Evolutionary conservation across 2,888 invertebrate genomes (phyloP).

Genomic region (Campopleginae sp.): DNA sequence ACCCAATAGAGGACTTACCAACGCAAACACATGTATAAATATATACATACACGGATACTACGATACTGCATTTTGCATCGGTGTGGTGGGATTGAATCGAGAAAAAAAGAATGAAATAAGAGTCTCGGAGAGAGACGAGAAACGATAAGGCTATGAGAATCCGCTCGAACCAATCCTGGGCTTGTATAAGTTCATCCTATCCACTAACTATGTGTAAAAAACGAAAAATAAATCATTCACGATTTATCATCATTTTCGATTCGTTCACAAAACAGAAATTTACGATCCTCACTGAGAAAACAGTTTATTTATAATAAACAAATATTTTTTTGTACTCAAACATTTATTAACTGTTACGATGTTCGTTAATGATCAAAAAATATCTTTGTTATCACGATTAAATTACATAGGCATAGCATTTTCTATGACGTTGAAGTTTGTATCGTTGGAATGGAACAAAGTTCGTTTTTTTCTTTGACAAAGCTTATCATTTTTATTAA

Average conservation of each 20-base stretch:
- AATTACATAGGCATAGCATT: too few species aligned
- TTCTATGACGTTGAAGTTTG: too few species aligned
- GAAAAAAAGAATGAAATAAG: constrained; percentile 71
- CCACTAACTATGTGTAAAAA: constrained; percentile 33
- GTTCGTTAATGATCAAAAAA: too few species aligned
- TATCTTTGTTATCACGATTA: too few species aligned
- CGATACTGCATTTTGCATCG: constrained; percentile 16
- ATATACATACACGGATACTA: background rate
- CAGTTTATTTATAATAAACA: too few species aligned
- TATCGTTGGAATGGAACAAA: too few species aligned
- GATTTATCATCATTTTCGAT: background rate
- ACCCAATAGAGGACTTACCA: constrained; percentile 54
- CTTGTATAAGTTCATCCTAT: constrained; percentile 49
- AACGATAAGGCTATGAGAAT: constrained; percentile 62
- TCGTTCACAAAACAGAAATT: background rate
- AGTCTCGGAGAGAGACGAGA: constrained; percentile 63
- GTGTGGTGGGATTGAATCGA: constrained; percentile 65
- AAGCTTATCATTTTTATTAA: too few species aligned
- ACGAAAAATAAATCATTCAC: background rate
- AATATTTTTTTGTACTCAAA: too few species aligned
- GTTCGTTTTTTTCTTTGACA: too few species aligned
- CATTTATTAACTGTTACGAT: too few species aligned
- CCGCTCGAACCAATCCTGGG: constrained; percentile 48
- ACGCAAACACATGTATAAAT: constrained; percentile 5
- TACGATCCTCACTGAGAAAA: background rate